Evolutionary conservation across 2,797 vertebrate genomes (phyloP).

Genomic region (Odontamblyopus lacepedii): DNA sequence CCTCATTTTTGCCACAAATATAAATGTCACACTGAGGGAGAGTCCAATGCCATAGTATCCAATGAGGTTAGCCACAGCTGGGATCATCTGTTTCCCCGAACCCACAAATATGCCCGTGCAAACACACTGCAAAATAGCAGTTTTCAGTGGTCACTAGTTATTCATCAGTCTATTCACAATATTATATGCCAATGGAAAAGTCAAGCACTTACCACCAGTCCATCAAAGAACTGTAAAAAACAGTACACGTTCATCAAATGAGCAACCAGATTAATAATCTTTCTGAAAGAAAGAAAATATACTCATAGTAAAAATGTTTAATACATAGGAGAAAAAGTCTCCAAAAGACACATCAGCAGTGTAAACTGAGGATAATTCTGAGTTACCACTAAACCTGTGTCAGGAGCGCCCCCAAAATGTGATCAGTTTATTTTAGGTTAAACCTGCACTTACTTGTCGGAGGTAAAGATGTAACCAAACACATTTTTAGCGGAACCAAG

Average conservation of each 20-base stretch:
- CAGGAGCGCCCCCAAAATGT: background rate
- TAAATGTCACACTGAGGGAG: conserved; percentile 81
- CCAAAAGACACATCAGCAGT: background rate
- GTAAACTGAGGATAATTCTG: background rate
- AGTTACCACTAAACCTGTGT: background rate
- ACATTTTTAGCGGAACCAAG: conserved; percentile 70
- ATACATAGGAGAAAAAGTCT: background rate
- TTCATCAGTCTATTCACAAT: conserved; percentile 8
- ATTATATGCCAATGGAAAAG: background rate
- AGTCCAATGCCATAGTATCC: conserved; percentile 88
- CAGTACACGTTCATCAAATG: conserved; percentile 79
- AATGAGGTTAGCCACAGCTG: conserved; percentile 86
- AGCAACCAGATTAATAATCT: conserved; percentile 82
- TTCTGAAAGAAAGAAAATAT: conserved; percentile 63
- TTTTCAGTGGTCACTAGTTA: background rate
- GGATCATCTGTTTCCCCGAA: conserved; percentile 88
- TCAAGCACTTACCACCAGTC: conserved; percentile 73
- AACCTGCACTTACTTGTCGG: conserved; percentile 79
- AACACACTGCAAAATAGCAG: conserved; percentile 74
- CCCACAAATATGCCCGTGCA: conserved; percentile 86
- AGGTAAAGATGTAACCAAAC: conserved; percentile 86
- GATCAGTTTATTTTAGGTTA: background rate
- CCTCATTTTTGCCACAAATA: conserved; percentile 83
- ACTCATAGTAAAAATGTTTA: background rate
- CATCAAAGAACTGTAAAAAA: conserved; percentile 86